Percentiles rank a stretch among this genome's conserved stretches.
Conservation (phyloP, 2,797 vertebrate genomes). For the Sarcoramphus papa region DNA sequence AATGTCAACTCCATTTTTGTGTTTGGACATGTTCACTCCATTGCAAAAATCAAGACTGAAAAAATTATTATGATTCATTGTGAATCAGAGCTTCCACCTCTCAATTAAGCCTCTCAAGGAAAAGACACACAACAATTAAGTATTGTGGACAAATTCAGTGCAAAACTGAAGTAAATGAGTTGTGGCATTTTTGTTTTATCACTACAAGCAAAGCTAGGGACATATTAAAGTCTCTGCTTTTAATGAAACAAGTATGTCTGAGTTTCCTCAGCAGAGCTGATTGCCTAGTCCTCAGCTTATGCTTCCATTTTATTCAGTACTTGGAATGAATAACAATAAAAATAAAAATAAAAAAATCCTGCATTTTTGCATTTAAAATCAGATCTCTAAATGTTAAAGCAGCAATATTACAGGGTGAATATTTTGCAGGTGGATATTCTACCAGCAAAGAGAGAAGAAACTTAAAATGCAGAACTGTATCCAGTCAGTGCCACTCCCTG, state of each 20-base stretch:
- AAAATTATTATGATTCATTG: background rate
- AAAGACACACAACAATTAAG: background rate
- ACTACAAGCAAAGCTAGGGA: background rate
- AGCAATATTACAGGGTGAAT: background rate
- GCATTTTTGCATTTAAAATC: background rate
- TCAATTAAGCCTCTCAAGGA: background rate
- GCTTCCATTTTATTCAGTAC: background rate
- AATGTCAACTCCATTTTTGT: background rate
- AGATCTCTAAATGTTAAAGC: background rate
- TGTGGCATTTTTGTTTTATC: background rate
- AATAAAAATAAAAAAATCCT: background rate
- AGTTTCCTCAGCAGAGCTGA: background rate
- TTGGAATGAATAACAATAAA: background rate
- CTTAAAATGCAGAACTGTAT: background rate
- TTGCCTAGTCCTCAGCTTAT: background rate
- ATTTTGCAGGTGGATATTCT: background rate
- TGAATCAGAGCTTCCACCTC: background rate
- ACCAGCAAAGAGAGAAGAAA: background rate
- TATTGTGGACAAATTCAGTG: background rate
- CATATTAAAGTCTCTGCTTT: background rate
- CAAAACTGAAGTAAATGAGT: background rate
- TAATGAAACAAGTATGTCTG: background rate
- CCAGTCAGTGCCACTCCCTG: background rate
- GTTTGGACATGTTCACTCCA: background rate
- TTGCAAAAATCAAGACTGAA: background rate